A percentile compares a stretch with the other conserved stretches of the same genome.
These are phyloP conservation scores for Drosophila cardini DNA, from an alignment of 1,140 invertebrate genomes.

Conservation along the genomic window DNA sequence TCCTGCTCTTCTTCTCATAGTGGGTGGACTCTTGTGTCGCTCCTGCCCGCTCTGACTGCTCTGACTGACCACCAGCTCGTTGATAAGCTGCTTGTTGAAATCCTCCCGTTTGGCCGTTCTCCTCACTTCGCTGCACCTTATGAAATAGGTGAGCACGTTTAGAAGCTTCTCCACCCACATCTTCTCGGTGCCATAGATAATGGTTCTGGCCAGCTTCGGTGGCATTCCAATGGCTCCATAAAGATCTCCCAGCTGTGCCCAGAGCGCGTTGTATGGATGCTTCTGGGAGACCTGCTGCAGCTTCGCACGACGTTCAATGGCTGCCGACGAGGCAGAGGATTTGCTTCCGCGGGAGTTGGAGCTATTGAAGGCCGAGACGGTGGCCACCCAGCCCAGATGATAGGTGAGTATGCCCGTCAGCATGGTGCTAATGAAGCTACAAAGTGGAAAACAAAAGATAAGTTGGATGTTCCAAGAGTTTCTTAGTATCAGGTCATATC, in stretches of 20 bases:
- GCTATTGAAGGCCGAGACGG: conserved; percentile 86
- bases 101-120: conserved; percentile 81
- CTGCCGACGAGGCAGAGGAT: conserved; percentile 66
- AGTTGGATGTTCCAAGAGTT: background rate
- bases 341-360: conserved; percentile 48
- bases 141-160: conserved; percentile 92
- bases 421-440: conserved; percentile 95
- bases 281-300: conserved; percentile 79
- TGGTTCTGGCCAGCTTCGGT: conserved; percentile 90
- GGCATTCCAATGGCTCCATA: conserved; percentile 93
- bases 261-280: conserved; percentile 91
- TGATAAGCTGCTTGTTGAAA: conserved; percentile 79
- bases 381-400: conserved; percentile 95
- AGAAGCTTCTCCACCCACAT: conserved; percentile 89
- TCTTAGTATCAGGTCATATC: conserved; percentile 77
- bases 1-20: conserved; percentile 23
- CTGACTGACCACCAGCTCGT: conserved; percentile 62
- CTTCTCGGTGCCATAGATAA: conserved; percentile 90
- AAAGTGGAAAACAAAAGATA: conserved; percentile 67
- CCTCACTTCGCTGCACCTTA: conserved; percentile 90
- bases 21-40: conserved; percentile 59
- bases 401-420: conserved; percentile 94
- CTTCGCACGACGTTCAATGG: conserved; percentile 79
- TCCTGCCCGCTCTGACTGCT: conserved; percentile 48
- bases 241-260: conserved; percentile 93